phyloP scores from a whole-genome alignment of 2,113 vertebrate species.

The Tympanuchus pallidicinctus region DNA sequence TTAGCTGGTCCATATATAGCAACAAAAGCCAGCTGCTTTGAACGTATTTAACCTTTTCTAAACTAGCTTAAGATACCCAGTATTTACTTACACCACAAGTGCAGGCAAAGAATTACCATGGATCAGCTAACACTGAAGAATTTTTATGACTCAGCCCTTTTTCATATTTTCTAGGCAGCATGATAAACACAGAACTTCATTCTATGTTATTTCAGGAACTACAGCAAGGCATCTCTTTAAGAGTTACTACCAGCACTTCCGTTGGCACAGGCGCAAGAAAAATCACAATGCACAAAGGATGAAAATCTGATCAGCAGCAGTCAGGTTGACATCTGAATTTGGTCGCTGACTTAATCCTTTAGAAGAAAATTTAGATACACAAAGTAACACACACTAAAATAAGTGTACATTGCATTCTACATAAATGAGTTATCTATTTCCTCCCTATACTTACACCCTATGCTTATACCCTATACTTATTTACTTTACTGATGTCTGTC shows the following conservation, averaged over 20 bases:
- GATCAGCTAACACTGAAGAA: not conserved
- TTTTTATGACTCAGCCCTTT: not conserved
- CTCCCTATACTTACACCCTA: too few relatives aligned
- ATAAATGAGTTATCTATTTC: not conserved
- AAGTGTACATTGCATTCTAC: not conserved
- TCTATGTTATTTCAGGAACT: not conserved
- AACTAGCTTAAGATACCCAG: not conserved
- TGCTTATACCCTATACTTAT: too few relatives aligned
- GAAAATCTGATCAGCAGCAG: not conserved
- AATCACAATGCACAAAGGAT: not conserved
- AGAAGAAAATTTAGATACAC: not conserved
- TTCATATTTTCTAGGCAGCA: not conserved
- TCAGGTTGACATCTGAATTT: not conserved
- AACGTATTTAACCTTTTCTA: not conserved
- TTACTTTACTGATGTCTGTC: not conserved
- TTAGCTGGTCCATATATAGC: not conserved
- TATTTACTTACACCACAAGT: not conserved
- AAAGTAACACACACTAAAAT: not conserved
- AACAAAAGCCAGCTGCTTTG: not conserved
- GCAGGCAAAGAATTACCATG: not conserved
- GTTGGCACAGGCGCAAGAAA: not conserved
- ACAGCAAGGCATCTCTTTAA: not conserved
- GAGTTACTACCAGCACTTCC: not conserved
- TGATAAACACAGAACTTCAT: fast-evolving
- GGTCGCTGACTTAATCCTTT: not conserved